A percentile compares a stretch with the other conserved stretches of the same genome.
phyloP scores from a whole-genome alignment of 2,888 invertebrate genomes.

The Dinocampus coccinellae region DNA sequence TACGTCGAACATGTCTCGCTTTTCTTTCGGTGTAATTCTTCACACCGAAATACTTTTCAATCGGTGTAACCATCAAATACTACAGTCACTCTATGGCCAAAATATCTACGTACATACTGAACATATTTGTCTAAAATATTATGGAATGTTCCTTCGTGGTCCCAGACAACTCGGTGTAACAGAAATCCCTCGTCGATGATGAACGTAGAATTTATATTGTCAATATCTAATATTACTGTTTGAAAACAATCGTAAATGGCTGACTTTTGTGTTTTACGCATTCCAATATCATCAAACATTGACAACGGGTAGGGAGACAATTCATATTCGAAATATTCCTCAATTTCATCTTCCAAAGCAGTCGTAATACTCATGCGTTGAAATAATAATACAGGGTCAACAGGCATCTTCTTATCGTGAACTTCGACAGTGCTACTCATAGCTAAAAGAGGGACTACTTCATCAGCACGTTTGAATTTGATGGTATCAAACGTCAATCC shows the following conservation, averaged over 20 bases:
- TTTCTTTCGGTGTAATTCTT: too few relatives aligned
- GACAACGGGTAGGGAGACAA: conserved; percentile 44
- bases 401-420: conserved; percentile 27
- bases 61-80: conserved; percentile 6
- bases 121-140: conserved; percentile 50
- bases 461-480: too few relatives aligned
- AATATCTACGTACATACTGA: conserved; percentile 41
- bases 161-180: conserved; percentile 59
- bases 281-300: conserved; percentile 44
- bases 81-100: not conserved
- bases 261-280: conserved; percentile 44
- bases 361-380: conserved; percentile 41
- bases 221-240: conserved; percentile 40
- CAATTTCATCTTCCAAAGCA: conserved; percentile 40
- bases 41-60: too few relatives aligned
- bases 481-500: too few relatives aligned
- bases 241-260: conserved; percentile 42
- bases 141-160: conserved; percentile 49
- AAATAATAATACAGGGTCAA: conserved; percentile 43
- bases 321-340: conserved; percentile 44
- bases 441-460: not conserved
- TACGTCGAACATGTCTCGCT: too few relatives aligned
- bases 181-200: conserved; percentile 56
- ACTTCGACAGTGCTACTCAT: conserved; percentile 17
- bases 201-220: conserved; percentile 45